Evolutionary conservation across 2,113 vertebrate species (phyloP).

Genomic region (Phylloscopus whistleri): DNA sequence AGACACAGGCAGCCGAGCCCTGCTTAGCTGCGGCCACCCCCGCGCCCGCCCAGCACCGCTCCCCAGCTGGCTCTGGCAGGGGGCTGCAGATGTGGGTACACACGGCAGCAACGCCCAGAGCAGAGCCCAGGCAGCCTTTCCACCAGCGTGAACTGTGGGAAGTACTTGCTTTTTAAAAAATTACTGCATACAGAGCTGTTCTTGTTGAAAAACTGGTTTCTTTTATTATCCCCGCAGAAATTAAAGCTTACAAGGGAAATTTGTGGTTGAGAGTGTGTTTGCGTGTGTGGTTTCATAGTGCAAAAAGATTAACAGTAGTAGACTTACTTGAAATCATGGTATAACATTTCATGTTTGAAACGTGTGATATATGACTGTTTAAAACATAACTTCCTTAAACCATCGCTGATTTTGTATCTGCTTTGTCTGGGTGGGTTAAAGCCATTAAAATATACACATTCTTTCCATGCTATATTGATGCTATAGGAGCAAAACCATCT

Average conservation of each 20-base stretch:
- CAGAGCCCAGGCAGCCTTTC: not conserved
- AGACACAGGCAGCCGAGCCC: not conserved
- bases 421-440: not conserved
- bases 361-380: not conserved
- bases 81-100: not conserved
- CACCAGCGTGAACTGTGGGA: not conserved
- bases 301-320: not conserved
- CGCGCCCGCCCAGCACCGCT: rapidly evolving
- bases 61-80: not conserved
- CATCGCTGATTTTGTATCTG: not conserved
- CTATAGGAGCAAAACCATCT: not conserved
- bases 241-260: not conserved
- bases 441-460: not conserved
- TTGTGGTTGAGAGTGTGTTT: not conserved
- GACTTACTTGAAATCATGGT: not conserved
- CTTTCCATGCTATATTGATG: not conserved
- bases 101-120: rapidly evolving
- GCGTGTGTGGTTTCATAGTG: not conserved
- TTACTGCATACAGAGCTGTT: not conserved
- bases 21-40: not conserved
- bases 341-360: not conserved
- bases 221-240: not conserved
- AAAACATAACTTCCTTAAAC: slow-evolving; percentile 1
- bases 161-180: not conserved
- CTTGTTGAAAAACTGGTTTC: not conserved